phyloP scores from a whole-genome alignment of 2,888 invertebrate species.

The Nemoura dubitans region DNA sequence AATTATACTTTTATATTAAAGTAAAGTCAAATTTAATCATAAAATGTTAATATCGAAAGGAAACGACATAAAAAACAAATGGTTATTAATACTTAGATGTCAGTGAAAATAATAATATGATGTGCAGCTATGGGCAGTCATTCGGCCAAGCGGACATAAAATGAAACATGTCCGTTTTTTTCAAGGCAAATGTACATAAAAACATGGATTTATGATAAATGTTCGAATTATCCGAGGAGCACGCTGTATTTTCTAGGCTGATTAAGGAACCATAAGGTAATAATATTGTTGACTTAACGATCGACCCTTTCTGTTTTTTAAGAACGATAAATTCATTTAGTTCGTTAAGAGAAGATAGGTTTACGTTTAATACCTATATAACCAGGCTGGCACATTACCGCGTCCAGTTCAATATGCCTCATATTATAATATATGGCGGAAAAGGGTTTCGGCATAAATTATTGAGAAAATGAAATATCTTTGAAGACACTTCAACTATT shows the following conservation, averaged over 20 bases:
- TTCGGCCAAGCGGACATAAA: background rate
- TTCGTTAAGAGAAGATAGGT: constrained; percentile 42
- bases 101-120: background rate
- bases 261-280: constrained; percentile 21
- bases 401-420: background rate
- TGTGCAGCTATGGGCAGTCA: background rate
- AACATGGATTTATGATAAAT: constrained; percentile 21
- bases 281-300: constrained; percentile 37
- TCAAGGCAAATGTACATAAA: constrained; percentile 25
- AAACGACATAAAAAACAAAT: background rate
- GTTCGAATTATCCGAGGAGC: background rate
- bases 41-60: background rate
- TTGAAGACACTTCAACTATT: constrained; percentile 7
- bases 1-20: background rate
- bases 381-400: background rate
- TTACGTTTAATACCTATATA: background rate
- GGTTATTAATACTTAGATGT: background rate
- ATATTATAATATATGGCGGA: background rate
- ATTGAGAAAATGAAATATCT: constrained; percentile 18
- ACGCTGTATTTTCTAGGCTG: constrained; percentile 3
- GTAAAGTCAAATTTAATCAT: background rate
- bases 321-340: constrained; percentile 47
- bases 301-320: constrained; percentile 30
- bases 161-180: background rate
- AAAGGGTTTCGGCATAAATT: background rate